These are phyloP conservation scores for Myotis davidii DNA, from an alignment of 2,113 vertebrate species.

Conservation along the genomic window DNA sequence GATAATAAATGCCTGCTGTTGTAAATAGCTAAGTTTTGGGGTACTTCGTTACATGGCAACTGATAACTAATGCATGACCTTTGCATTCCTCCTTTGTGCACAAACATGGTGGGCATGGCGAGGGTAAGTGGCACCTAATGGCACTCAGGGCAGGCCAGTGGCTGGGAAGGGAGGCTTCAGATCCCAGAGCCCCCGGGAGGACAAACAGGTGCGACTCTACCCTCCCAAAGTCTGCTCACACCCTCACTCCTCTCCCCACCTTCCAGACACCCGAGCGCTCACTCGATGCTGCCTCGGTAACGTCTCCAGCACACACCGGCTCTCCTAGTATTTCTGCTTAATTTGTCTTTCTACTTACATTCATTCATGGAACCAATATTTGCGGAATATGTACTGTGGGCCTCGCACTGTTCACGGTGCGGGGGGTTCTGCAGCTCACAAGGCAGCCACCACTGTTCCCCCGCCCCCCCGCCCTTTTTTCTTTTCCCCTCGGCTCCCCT, in stretches of 20 bases:
- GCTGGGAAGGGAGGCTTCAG: not conserved
- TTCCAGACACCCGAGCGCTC: not conserved
- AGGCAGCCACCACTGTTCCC: fast-evolving
- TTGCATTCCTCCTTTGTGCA: not conserved
- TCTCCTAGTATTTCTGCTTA: not conserved
- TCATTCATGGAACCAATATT: not conserved
- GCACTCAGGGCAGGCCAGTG: not conserved
- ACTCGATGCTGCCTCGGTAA: not conserved
- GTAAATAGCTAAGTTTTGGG: not conserved
- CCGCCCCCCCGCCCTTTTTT: too few species aligned
- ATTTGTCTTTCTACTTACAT: not conserved
- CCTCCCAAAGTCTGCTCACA: not conserved
- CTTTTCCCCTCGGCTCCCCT: not conserved
- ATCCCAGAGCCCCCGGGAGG: not conserved
- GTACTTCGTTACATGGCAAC: not conserved
- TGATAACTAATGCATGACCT: not conserved
- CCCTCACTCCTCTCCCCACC: not conserved
- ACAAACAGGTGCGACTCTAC: not conserved
- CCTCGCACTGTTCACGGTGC: not conserved
- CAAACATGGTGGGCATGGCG: not conserved
- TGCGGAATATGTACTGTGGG: not conserved
- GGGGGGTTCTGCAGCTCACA: not conserved
- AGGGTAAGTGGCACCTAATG: not conserved
- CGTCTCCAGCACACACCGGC: not conserved
- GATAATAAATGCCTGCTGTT: not conserved